Conservation (phyloP, 2,113 vertebrate species). For the Lasiurus borealis region DNA sequence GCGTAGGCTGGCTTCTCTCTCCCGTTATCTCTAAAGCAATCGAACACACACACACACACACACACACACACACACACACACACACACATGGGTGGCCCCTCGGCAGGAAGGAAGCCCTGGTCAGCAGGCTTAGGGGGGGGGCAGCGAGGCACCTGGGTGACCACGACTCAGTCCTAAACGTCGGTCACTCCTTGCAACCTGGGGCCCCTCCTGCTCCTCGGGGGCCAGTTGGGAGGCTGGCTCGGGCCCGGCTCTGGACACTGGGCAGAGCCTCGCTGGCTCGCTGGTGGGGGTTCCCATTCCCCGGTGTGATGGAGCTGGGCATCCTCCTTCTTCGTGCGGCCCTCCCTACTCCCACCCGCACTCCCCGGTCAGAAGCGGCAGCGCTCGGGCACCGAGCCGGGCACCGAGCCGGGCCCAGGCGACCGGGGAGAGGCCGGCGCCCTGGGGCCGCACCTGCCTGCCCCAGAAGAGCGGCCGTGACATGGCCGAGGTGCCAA, state of each 20-base stretch:
- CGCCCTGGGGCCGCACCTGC: background rate
- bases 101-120: too few species aligned
- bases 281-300: rapidly evolving
- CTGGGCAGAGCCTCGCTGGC: rapidly evolving
- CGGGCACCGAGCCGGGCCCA: background rate
- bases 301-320: rapidly evolving
- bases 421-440: background rate
- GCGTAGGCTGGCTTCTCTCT: rapidly evolving
- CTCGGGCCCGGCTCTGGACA: rapidly evolving
- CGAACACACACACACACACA: background rate
- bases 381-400: background rate
- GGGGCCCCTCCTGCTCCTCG: rapidly evolving
- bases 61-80: too few species aligned
- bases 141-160: rapidly evolving
- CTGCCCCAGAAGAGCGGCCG: background rate
- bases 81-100: too few species aligned
- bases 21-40: background rate
- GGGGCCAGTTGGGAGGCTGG: too few species aligned
- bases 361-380: rapidly evolving
- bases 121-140: too few species aligned
- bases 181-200: too few species aligned
- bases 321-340: background rate
- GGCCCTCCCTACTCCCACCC: background rate
- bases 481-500: slow-evolving; percentile 84
- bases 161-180: too few species aligned